These are phyloP conservation scores for Syrphus vitripennis DNA, from an alignment of 2,888 invertebrate genomes.

Conservation along the genomic window DNA sequence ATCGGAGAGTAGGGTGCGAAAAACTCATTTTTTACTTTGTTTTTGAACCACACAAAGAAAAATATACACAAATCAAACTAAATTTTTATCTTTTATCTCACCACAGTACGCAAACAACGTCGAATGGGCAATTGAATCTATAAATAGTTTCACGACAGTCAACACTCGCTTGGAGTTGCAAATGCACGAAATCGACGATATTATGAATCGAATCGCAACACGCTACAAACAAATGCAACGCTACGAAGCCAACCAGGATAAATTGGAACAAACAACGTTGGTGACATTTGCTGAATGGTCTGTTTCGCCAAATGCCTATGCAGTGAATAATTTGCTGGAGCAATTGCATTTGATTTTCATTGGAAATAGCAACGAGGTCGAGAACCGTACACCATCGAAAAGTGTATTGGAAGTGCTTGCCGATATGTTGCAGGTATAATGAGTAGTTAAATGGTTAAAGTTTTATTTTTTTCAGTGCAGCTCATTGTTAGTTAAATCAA, in stretches of 20 bases:
- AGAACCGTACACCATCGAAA: slow-evolving; percentile 80
- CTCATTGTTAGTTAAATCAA: not conserved
- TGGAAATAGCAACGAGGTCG: slow-evolving; percentile 74
- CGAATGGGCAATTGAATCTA: slow-evolving; percentile 78
- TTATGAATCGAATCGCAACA: slow-evolving; percentile 84
- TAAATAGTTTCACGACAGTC: slow-evolving; percentile 75
- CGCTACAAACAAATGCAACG: slow-evolving; percentile 84
- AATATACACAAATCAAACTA: not conserved
- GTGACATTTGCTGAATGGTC: slow-evolving; percentile 87
- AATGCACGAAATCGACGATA: slow-evolving; percentile 84
- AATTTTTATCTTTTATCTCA: slow-evolving; percentile 22
- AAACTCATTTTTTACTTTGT: not conserved
- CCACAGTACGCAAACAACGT: slow-evolving; percentile 77
- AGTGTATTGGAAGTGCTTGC: slow-evolving; percentile 81
- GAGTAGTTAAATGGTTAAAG: not conserved
- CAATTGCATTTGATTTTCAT: slow-evolving; percentile 84
- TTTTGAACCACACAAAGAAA: not conserved
- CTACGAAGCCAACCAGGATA: slow-evolving; percentile 82
- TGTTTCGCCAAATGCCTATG: slow-evolving; percentile 86
- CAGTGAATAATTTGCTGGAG: slow-evolving; percentile 86
- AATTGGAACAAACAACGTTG: slow-evolving; percentile 85
- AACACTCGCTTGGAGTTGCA: slow-evolving; percentile 83
- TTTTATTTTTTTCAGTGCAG: not conserved
- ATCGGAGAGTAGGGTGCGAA: slow-evolving; percentile 78
- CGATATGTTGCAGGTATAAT: slow-evolving; percentile 72